Percentiles rank a stretch among this genome's conserved stretches.
phyloP scores from a whole-genome alignment of 23 tunicate genomes.

The Ascidia mentula region DNA sequence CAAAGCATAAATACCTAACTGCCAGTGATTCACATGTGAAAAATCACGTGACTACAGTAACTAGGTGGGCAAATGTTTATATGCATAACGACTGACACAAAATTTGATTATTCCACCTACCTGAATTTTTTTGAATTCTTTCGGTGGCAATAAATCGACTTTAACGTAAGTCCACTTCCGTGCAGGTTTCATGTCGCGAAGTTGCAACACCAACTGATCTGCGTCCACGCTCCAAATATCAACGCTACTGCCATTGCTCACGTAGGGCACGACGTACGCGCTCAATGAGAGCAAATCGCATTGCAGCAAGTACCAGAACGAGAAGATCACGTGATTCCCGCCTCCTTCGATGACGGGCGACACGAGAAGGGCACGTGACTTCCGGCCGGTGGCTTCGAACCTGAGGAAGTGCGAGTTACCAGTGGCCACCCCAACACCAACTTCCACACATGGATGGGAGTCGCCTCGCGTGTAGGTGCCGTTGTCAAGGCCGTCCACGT shows the following conservation, averaged over 20 bases:
- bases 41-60: too few species aligned
- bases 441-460: constrained; percentile 15
- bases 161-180: not conserved
- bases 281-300: constrained; percentile 2
- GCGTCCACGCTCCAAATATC: not conserved
- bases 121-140: not conserved
- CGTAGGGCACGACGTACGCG: not conserved
- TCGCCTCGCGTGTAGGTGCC: constrained; percentile 5
- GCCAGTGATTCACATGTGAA: too few species aligned
- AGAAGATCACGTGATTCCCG: constrained; percentile 6
- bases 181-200: not conserved
- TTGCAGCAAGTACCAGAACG: constrained; percentile 22
- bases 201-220: not conserved
- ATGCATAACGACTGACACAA: too few species aligned
- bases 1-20: too few species aligned
- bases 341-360: constrained; percentile 35
- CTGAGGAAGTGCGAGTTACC: constrained; percentile 16
- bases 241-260: not conserved
- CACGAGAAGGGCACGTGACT: constrained; percentile 2
- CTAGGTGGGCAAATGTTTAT: too few species aligned
- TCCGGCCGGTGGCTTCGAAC: not conserved
- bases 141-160: not conserved
- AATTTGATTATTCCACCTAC: too few species aligned
- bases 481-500: constrained; percentile 13
- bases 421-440: constrained; percentile 10